Base-by-base conservation (phyloP, 2,797 vertebrate species). In the Bradypodion pumilum region DNA sequence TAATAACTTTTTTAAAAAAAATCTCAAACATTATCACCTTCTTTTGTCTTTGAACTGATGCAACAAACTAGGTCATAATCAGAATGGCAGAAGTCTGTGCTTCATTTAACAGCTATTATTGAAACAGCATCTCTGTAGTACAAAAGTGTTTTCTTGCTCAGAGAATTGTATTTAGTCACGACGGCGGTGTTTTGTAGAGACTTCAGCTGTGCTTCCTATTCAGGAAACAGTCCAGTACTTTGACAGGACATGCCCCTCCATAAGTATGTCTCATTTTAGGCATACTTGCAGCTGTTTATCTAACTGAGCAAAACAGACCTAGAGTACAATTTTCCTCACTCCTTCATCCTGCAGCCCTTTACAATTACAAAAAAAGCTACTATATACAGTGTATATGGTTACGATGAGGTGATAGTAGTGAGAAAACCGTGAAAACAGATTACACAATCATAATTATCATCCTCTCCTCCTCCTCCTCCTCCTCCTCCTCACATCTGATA, bases 21-120 rank as follows among this genome's bases (percentile, higher is more conserved):
- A 52, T 81, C 92, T 92, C 69, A 9, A 83, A 92, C 83, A 85
- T 62, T 83, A 87, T 94, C 92, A 94, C 93, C 95, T 95, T 94
- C 92, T 92, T 93, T 93, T 92, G 90, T 92, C 94, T 95, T 95
- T 93, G 90, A 93, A 29, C 23, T 81, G 84, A 90, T 78, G 78
- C 44, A 37, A 19, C 81, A 86, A 94, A 93, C 83, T 91, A 86
- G 92, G 93, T 92, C 92, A 92, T 70, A 74, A 37, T 37, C 6
- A 80, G 76, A 35, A 46, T 3, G 74, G 80, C 66, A 74, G 42
- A 72, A 85, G 40, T 29, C 85, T 83, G 0, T 9, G 52, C 89
- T 81, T 85, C 56, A 37, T 69, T 74, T 59, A 89, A 63, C 82
- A 74, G 90, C 2, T 27, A 44, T 68, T 83, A 27, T 0, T 42